Percentiles rank a stretch among this genome's conserved stretches.
Conservation (phyloP, 2,113 vertebrate genomes). For the Lota lota region DNA sequence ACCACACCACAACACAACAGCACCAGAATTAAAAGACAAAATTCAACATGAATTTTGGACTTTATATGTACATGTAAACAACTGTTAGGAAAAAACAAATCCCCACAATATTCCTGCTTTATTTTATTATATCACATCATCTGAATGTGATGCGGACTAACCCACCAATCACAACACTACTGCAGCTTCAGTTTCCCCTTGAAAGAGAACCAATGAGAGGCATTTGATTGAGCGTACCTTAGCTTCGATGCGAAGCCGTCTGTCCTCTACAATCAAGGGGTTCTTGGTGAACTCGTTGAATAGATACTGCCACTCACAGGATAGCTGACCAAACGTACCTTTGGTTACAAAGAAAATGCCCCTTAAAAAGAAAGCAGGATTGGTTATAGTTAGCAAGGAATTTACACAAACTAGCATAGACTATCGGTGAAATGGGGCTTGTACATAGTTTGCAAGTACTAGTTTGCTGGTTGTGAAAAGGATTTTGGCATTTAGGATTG, state of each 20-base stretch:
- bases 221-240: slow-evolving; percentile 74
- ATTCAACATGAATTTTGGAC: neutral
- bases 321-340: slow-evolving; percentile 94
- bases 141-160: no score
- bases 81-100: no score
- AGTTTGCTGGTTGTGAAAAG: no score
- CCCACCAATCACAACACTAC: neutral
- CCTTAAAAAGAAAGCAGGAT: slow-evolving; percentile 53
- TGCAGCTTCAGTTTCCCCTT: no score
- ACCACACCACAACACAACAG: neutral
- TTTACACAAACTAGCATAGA: no score
- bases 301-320: slow-evolving; percentile 95
- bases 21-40: no score
- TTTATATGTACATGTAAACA: neutral
- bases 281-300: slow-evolving; percentile 98
- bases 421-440: no score
- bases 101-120: no score
- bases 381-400: neutral
- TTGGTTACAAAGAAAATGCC: slow-evolving; percentile 95
- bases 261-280: slow-evolving; percentile 85
- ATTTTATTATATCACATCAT: no score
- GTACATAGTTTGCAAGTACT: no score
- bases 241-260: slow-evolving; percentile 91
- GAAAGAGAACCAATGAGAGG: no score
- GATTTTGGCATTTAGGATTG: no score